phyloP scores from a whole-genome alignment of 2,888 invertebrate genomes.

The Cheilosia pagana region DNA sequence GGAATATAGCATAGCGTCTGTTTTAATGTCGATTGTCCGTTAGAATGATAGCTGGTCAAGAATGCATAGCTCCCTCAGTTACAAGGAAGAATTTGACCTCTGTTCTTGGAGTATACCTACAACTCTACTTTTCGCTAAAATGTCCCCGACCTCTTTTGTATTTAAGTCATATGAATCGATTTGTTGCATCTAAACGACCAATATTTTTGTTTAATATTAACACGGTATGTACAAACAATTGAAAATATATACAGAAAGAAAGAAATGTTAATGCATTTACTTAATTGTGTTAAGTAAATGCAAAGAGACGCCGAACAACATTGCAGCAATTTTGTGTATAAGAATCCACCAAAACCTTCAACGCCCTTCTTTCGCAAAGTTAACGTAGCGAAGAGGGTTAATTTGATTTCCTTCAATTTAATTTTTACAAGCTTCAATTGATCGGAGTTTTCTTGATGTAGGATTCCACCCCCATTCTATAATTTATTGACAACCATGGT shows the following conservation, averaged over 20 bases:
- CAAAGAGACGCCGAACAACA: neutral
- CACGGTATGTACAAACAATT: too few species aligned
- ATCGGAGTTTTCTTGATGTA: conserved; percentile 60
- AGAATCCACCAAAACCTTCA: conserved; percentile 19
- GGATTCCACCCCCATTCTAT: conserved; percentile 61
- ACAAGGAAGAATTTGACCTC: too few species aligned
- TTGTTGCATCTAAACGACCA: too few species aligned
- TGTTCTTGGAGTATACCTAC: too few species aligned
- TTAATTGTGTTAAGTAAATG: neutral
- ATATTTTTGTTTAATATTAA: too few species aligned
- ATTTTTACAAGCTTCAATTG: conserved; percentile 83
- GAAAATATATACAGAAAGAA: neutral
- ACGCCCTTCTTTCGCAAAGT: conserved; percentile 56
- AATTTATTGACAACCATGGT: conserved; percentile 67
- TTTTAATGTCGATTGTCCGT: too few species aligned
- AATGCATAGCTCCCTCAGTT: too few species aligned
- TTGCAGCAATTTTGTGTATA: conserved; percentile 5
- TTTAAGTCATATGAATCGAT: too few species aligned
- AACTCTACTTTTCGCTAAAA: too few species aligned
- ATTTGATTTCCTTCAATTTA: conserved; percentile 84
- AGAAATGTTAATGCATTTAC: neutral
- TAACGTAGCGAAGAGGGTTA: conserved; percentile 81
- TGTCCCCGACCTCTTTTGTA: too few species aligned
- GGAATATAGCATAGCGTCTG: too few species aligned
- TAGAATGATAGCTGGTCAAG: too few species aligned